Evolutionary conservation across 2,113 vertebrate genomes (phyloP).

Genomic region (Melanerpes aurifrons): DNA sequence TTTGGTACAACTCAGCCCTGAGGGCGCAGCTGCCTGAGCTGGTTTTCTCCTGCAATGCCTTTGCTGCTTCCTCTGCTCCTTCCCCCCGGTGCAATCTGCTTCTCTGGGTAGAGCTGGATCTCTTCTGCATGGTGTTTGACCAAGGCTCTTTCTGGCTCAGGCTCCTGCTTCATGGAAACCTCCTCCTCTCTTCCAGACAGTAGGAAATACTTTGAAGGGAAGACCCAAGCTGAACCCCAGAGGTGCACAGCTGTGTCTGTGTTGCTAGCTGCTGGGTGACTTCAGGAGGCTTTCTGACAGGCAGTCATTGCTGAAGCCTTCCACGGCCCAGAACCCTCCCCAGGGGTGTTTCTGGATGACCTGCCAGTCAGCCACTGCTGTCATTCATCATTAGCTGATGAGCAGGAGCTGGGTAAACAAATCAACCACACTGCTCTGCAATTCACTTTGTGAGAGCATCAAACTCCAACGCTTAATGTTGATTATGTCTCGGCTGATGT

Average conservation of each 20-base stretch:
- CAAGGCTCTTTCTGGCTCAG: background rate
- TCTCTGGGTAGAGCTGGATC: background rate
- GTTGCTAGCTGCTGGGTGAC: background rate
- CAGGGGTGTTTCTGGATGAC: background rate
- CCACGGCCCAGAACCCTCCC: background rate
- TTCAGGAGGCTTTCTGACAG: background rate
- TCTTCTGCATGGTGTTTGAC: background rate
- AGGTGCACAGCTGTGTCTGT: background rate
- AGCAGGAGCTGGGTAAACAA: slow-evolving; percentile 17
- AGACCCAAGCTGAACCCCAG: background rate
- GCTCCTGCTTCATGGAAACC: background rate
- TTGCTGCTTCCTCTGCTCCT: background rate
- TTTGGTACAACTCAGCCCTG: background rate
- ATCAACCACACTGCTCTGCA: background rate
- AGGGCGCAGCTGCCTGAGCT: background rate
- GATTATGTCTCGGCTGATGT: slow-evolving; percentile 23
- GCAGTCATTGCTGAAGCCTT: background rate
- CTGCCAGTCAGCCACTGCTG: background rate
- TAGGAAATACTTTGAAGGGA: background rate
- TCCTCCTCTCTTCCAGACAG: background rate
- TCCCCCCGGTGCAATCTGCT: background rate
- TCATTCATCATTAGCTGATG: background rate
- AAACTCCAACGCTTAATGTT: slow-evolving; percentile 6
- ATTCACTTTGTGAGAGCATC: background rate
- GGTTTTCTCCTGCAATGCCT: fast-evolving